phyloP scores from a whole-genome alignment of 1,140 invertebrate species.

The Saxidomus purpurata region DNA sequence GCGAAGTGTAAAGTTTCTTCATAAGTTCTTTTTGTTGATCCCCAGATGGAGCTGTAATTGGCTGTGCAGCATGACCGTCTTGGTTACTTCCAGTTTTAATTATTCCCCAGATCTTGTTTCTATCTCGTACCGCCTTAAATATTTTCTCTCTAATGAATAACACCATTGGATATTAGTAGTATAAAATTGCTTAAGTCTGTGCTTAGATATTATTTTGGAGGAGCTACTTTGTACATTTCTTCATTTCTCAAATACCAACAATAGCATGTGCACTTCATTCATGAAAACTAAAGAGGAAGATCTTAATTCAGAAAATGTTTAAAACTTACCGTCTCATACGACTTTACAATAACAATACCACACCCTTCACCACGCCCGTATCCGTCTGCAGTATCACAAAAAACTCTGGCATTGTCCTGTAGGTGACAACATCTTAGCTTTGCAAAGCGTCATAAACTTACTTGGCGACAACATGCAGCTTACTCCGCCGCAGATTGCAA shows the following conservation, averaged over 20 bases:
- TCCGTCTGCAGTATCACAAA: conserved; percentile 77
- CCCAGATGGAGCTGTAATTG: conserved; percentile 73
- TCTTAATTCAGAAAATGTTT: not conserved
- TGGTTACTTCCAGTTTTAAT: conserved; percentile 70
- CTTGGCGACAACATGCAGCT: conserved; percentile 75
- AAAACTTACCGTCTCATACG: conserved; percentile 67
- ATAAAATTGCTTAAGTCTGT: no score
- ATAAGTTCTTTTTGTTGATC: conserved; percentile 62
- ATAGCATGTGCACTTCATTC: not conserved
- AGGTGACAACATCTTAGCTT: conserved; percentile 78
- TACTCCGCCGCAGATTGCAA: conserved; percentile 78
- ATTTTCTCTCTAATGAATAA: no score
- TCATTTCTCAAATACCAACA: no score
- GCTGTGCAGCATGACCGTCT: conserved; percentile 68
- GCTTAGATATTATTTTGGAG: no score
- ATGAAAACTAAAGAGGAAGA: no score
- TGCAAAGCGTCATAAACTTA: conserved; percentile 74
- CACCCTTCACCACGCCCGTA: conserved; percentile 81
- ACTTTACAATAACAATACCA: conserved; percentile 78
- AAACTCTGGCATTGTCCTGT: conserved; percentile 78
- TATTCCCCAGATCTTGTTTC: conserved; percentile 65
- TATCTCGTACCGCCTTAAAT: conserved; percentile 62
- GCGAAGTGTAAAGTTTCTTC: conserved; percentile 35
- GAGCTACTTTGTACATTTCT: not conserved
- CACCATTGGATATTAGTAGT: no score